Conservation (phyloP, 2,888 invertebrate genomes). For the Seira sanloemensis region DNA sequence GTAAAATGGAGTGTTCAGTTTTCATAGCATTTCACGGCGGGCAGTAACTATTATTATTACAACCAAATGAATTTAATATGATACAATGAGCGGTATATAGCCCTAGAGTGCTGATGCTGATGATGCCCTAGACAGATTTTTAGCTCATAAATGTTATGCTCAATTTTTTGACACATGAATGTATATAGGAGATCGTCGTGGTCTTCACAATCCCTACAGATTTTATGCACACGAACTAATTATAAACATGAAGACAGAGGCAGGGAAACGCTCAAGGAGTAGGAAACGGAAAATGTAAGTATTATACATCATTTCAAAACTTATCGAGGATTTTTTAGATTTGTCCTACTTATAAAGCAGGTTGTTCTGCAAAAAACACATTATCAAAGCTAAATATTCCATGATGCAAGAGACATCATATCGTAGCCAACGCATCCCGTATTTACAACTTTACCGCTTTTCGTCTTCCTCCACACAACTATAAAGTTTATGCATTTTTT, state of each 20-base stretch:
- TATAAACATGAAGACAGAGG: slow-evolving; percentile 39
- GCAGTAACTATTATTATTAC: too few species aligned
- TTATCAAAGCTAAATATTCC: slow-evolving; percentile 46
- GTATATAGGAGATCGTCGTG: slow-evolving; percentile 12
- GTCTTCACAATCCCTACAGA: neutral
- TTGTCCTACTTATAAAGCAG: slow-evolving; percentile 57
- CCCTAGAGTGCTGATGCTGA: slow-evolving; percentile 5
- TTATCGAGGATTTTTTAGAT: neutral
- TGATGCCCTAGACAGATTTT: slow-evolving; percentile 55
- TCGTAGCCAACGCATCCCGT: slow-evolving; percentile 34
- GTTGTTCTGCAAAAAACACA: slow-evolving; percentile 49
- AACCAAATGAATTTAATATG: slow-evolving; percentile 8
- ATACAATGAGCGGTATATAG: slow-evolving; percentile 18
- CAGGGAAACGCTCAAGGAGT: neutral
- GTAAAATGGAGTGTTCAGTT: neutral
- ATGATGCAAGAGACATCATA: slow-evolving; percentile 25
- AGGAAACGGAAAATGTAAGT: neutral
- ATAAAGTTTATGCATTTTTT: slow-evolving; percentile 6
- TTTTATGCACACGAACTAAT: slow-evolving; percentile 43
- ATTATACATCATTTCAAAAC: neutral
- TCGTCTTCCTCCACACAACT: neutral
- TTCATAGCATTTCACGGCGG: too few species aligned
- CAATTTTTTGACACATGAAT: slow-evolving; percentile 47
- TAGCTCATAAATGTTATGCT: slow-evolving; percentile 42
- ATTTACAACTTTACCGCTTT: neutral